These are phyloP conservation scores for Orbicella faveolata DNA, from an alignment of 64 coral and sea anemone species.

Conservation along the genomic window DNA sequence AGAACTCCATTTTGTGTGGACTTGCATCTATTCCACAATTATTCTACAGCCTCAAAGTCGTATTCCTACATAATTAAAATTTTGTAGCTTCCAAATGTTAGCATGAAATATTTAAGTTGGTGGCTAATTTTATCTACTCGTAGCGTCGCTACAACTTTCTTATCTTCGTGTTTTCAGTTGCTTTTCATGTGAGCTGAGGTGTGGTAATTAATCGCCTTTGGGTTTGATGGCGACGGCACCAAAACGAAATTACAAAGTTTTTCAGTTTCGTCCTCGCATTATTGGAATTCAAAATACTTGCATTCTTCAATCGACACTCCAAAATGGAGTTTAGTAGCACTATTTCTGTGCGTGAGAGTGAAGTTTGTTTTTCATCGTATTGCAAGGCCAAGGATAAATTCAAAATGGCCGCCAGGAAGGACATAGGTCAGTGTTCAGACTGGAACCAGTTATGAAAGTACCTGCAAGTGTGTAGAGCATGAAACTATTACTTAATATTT, in stretches of 20 bases:
- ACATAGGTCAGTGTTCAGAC: neutral
- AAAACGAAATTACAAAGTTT: neutral
- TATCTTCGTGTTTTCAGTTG: constrained; percentile 9
- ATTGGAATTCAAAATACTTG: neutral
- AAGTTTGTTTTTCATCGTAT: neutral
- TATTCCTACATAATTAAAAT: constrained; percentile 82
- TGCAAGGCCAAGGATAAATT: constrained; percentile 11
- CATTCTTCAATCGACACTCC: neutral
- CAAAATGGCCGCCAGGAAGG: neutral
- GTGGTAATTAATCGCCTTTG: neutral
- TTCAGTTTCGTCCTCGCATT: neutral
- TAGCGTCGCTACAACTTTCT: constrained; percentile 9
- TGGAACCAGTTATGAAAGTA: neutral
- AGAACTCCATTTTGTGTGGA: neutral
- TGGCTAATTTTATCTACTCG: constrained; percentile 58
- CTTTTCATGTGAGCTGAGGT: neutral
- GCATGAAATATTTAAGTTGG: constrained; percentile 79
- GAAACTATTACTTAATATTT: neutral
- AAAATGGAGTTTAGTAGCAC: neutral
- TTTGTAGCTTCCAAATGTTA: constrained; percentile 65
- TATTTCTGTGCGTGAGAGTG: neutral
- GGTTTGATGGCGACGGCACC: neutral
- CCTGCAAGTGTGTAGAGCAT: neutral
- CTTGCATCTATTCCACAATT: constrained; percentile 17
- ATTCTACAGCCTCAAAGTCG: constrained; percentile 12